A percentile compares a stretch with the other conserved stretches of the same genome.
Evolutionary conservation across 2,113 vertebrate genomes (phyloP).

Genomic region (Microtus ochrogaster): DNA sequence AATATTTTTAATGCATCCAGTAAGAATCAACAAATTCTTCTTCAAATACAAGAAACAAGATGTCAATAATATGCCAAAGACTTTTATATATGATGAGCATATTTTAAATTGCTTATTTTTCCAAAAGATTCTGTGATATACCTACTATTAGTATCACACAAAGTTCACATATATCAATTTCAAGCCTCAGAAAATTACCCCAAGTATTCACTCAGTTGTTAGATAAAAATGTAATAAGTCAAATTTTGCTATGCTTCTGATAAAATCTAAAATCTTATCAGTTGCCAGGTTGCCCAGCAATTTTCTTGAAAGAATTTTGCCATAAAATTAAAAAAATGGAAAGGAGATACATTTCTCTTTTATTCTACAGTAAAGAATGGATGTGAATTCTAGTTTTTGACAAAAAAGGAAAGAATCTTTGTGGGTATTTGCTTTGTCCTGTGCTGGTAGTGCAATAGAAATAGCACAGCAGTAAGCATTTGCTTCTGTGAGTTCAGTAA

Average conservation of each 20-base stretch:
- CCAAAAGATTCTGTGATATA: not conserved
- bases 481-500: conserved; percentile 53
- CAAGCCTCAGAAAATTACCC: not conserved
- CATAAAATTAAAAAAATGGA: conserved; percentile 10
- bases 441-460: conserved; percentile 12
- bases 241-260: not conserved
- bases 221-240: not conserved
- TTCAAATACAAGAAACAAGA: not conserved
- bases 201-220: not conserved
- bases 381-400: not conserved
- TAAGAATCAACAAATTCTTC: not conserved
- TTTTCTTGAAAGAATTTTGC: conserved; percentile 1
- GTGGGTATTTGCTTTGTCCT: conserved; percentile 25
- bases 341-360: not conserved
- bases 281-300: not conserved
- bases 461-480: conserved; percentile 47
- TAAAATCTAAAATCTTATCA: not conserved
- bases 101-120: conserved; percentile 31
- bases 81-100: not conserved
- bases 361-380: not conserved
- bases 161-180: not conserved
- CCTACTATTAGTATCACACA: not conserved
- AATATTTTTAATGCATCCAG: not conserved
- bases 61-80: not conserved
- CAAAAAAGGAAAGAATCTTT: conserved; percentile 18